Base-by-base conservation (phyloP, 2,888 invertebrate genomes). In the Trimorus sp. region DNA sequence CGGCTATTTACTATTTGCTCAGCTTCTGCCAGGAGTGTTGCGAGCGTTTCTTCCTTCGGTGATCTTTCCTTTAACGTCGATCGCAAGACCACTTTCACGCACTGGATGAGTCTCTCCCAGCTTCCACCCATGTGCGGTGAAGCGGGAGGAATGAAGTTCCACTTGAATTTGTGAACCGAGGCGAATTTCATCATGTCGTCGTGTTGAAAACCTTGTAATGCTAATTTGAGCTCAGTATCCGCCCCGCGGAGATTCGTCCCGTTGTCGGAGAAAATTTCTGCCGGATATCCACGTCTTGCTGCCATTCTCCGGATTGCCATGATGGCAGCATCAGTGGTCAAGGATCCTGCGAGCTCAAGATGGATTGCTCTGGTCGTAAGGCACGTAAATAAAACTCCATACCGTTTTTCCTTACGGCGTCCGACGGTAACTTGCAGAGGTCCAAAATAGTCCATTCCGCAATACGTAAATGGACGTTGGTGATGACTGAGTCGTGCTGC, bases 291-390 rank as follows among this genome's bases (percentile, higher is more conserved):
- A n/a, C 58, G 37, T 12, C 58, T 9, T 8, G 58, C 37, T 8
- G 65, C 49, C 60, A 84, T 75, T 37, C 83, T 59, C n/a, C 80
- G 37, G 1, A 85, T 4, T 3, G 85, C 77, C 73, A 83, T 78
- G 11, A 84, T 83, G 2, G 79, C 53, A 0, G 84, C 79, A 16
- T 83, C 82, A 0, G 84, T 53, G 6, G 71, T 45, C 16, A 84
- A 54, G 8, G 73, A 16, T 26, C 26, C 26, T 26, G 26, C 26
- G 4, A 26, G 1, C 26, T 26, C 26, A 26, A 26, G 26, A 26
- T 26, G 26, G 26, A 26, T 4, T 26, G 26, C 26, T 4, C 26
- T 26, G 26, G 26, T 26, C 26, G 26, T 26, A 26, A 26, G 26
- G 26, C 26, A 26, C 26, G 26, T 26, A 26, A 26, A 26, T 26